Conservation (phyloP, 2,888 invertebrate species). For the Drosophila antonietae region DNA sequence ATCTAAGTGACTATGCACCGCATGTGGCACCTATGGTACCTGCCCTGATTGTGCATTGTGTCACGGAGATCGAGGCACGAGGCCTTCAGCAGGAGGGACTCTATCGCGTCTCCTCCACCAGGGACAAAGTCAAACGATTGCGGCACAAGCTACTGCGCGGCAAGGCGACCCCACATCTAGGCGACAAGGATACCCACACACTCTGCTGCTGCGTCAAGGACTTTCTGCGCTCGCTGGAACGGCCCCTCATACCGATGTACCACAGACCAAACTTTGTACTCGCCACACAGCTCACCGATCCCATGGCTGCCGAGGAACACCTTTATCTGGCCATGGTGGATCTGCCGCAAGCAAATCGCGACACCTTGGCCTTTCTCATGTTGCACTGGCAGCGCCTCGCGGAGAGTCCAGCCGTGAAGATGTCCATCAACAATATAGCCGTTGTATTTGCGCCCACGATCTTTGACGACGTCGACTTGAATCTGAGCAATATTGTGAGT, state of each 20-base stretch:
- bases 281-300: conserved; percentile 50
- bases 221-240: conserved; percentile 57
- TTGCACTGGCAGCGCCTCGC: conserved; percentile 72
- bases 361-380: conserved; percentile 66
- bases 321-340: conserved; percentile 51
- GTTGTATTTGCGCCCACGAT: conserved; percentile 68
- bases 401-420: conserved; percentile 58
- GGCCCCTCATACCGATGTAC: conserved; percentile 59
- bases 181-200: conserved; percentile 66
- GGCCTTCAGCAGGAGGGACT: conserved; percentile 67
- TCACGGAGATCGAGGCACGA: conserved; percentile 66
- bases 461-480: conserved; percentile 62
- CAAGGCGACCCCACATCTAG: conserved; percentile 60
- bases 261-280: conserved; percentile 48
- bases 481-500: conserved; percentile 57
- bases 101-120: conserved; percentile 69
- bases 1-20: conserved; percentile 59
- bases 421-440: conserved; percentile 62
- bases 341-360: conserved; percentile 57
- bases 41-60: conserved; percentile 71
- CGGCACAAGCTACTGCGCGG: conserved; percentile 64
- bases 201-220: conserved; percentile 69
- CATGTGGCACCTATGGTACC: conserved; percentile 66
- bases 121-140: conserved; percentile 66
- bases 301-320: conserved; percentile 50